phyloP scores from a whole-genome alignment of 64 coral and sea anemone genomes.

The Actinia equina region DNA sequence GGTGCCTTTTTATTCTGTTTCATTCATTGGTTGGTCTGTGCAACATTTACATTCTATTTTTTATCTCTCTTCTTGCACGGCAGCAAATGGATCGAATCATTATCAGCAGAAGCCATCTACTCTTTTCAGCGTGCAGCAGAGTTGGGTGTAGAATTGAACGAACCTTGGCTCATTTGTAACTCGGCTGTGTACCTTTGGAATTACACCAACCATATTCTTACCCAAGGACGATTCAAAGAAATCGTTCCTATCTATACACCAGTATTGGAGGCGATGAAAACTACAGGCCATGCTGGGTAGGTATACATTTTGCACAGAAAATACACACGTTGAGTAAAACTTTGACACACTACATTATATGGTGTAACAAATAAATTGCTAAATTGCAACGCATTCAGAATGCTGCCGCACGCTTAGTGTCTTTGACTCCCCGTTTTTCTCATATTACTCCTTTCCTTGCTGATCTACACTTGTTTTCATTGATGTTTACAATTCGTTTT shows the following conservation, averaged over 20 bases:
- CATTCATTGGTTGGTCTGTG: no score
- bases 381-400: no score
- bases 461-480: no score
- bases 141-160: slow-evolving; percentile 82
- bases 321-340: no score
- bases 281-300: slow-evolving; percentile 87
- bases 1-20: no score
- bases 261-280: slow-evolving; percentile 76
- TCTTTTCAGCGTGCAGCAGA: slow-evolving; percentile 88
- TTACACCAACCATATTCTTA: slow-evolving; percentile 87
- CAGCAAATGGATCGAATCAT: slow-evolving; percentile 88
- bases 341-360: no score
- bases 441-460: no score
- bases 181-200: slow-evolving; percentile 93
- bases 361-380: no score
- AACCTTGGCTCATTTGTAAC: slow-evolving; percentile 85
- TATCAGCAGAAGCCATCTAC: slow-evolving; percentile 81
- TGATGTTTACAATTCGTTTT: no score
- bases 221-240: slow-evolving; percentile 67
- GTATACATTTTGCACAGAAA: background rate
- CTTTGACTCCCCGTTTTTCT: no score
- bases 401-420: no score
- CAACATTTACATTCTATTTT: no score
- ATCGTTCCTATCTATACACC: slow-evolving; percentile 77
- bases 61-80: background rate